These are phyloP conservation scores for Bergia sp. DNA, from an alignment of 92 coral and sea anemone genomes.

Conservation along the genomic window DNA sequence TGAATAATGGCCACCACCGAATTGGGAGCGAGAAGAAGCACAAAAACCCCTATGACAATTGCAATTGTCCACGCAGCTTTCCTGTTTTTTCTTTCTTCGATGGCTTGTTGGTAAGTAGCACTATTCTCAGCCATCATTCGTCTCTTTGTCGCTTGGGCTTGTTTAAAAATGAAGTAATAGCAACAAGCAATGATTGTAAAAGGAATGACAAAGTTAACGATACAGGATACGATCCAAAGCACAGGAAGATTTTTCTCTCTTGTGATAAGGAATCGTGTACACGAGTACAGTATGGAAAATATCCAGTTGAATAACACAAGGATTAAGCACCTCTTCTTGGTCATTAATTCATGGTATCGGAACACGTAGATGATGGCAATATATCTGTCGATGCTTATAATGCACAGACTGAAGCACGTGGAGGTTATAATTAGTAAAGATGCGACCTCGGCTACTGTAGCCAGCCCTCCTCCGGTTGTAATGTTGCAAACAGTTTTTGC, in stretches of 20 bases:
- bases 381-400: neutral
- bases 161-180: constrained; percentile 6
- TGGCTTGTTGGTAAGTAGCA: neutral
- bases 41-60: neutral
- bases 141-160: neutral
- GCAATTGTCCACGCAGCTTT: constrained; percentile 6
- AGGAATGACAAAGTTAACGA: neutral
- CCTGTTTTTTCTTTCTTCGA: neutral
- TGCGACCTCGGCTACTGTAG: neutral
- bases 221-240: constrained; percentile 9
- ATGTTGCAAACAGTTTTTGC: constrained; percentile 5
- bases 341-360: neutral
- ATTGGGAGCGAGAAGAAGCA: constrained; percentile 3
- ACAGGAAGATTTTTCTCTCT: neutral
- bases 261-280: neutral
- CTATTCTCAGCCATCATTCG: neutral
- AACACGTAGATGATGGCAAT: neutral
- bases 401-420: neutral
- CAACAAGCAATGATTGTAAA: neutral
- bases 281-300: neutral
- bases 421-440: neutral
- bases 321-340: neutral
- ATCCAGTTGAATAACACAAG: neutral
- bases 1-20: neutral
- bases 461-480: neutral